A percentile compares a stretch with the other conserved stretches of the same genome.
Evolutionary conservation across 2,888 invertebrate species (phyloP).

Genomic region (Lepas anatifera): DNA sequence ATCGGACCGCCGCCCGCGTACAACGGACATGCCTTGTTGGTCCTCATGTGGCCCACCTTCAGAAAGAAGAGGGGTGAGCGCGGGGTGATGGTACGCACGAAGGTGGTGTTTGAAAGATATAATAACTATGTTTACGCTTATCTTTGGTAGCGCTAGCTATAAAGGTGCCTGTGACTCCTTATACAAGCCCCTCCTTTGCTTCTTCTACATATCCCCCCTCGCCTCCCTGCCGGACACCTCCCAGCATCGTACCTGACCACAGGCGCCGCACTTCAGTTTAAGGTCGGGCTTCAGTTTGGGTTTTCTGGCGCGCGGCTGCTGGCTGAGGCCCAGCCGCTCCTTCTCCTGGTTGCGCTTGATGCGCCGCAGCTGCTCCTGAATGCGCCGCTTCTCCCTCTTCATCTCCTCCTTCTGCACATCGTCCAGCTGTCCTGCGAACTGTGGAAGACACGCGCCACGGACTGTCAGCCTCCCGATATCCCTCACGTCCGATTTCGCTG

Average conservation of each 20-base stretch:
- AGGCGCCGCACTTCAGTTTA: slow-evolving; percentile 91
- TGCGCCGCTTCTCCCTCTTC: slow-evolving; percentile 89
- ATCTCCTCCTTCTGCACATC: slow-evolving; percentile 84
- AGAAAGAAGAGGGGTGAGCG: slow-evolving; percentile 32
- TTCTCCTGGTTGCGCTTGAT: slow-evolving; percentile 82
- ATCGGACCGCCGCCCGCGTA: slow-evolving; percentile 57
- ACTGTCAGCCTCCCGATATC: too few species aligned
- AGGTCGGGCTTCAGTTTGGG: slow-evolving; percentile 72
- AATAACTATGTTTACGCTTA: too few species aligned
- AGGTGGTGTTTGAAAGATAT: too few species aligned
- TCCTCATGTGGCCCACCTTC: slow-evolving; percentile 57
- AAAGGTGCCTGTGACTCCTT: too few species aligned
- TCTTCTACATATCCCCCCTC: too few species aligned
- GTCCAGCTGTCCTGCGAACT: slow-evolving; percentile 17
- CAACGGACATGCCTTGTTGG: slow-evolving; percentile 93
- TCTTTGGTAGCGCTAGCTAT: too few species aligned
- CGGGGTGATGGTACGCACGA: not conserved
- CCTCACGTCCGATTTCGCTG: too few species aligned
- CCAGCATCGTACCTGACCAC: slow-evolving; percentile 61
- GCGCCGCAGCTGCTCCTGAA: slow-evolving; percentile 89
- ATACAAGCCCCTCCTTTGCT: too few species aligned
- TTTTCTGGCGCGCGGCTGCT: slow-evolving; percentile 35
- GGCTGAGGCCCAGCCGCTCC: slow-evolving; percentile 31
- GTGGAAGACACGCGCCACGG: too few species aligned
- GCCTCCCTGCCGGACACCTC: too few species aligned